Evolutionary conservation across 2,113 vertebrate species (phyloP).

Genomic region (Eleginops maclovinus): DNA sequence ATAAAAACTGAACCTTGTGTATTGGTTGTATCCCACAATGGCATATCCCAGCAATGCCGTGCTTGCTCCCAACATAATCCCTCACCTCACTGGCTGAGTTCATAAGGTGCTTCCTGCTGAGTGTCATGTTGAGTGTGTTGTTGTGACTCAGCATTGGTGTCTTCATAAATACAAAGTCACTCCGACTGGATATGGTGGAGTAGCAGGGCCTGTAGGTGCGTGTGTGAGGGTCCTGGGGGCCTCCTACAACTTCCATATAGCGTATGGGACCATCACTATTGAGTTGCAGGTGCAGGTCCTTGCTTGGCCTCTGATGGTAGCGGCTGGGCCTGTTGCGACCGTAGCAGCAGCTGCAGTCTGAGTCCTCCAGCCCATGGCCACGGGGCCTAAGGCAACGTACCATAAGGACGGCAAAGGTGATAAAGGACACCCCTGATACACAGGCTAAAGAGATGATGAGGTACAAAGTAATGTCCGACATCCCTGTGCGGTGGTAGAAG

Average conservation of each 20-base stretch:
- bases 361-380: slow-evolving; percentile 57
- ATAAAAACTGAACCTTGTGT: background rate
- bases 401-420: slow-evolving; percentile 84
- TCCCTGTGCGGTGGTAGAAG: slow-evolving; percentile 73
- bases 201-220: slow-evolving; percentile 90
- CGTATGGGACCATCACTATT: slow-evolving; percentile 91
- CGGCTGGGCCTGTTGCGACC: slow-evolving; percentile 79
- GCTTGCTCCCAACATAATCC: slow-evolving; percentile 31
- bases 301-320: slow-evolving; percentile 85
- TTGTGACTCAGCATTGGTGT: slow-evolving; percentile 88
- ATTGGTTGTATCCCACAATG: background rate
- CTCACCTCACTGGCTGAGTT: slow-evolving; percentile 85
- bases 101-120: slow-evolving; percentile 86
- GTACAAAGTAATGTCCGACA: slow-evolving; percentile 87
- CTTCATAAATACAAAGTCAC: slow-evolving; percentile 93
- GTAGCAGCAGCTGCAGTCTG: slow-evolving; percentile 86
- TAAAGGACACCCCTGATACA: slow-evolving; percentile 86
- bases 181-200: slow-evolving; percentile 89
- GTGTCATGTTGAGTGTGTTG: slow-evolving; percentile 86
- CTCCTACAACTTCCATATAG: slow-evolving; percentile 91
- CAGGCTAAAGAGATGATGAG: slow-evolving; percentile 89
- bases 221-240: slow-evolving; percentile 84
- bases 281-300: slow-evolving; percentile 89
- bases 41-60: slow-evolving; percentile 11
- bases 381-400: slow-evolving; percentile 85